Base-by-base conservation (phyloP, 2,797 vertebrate genomes). In the Adelosebastes latens region DNA sequence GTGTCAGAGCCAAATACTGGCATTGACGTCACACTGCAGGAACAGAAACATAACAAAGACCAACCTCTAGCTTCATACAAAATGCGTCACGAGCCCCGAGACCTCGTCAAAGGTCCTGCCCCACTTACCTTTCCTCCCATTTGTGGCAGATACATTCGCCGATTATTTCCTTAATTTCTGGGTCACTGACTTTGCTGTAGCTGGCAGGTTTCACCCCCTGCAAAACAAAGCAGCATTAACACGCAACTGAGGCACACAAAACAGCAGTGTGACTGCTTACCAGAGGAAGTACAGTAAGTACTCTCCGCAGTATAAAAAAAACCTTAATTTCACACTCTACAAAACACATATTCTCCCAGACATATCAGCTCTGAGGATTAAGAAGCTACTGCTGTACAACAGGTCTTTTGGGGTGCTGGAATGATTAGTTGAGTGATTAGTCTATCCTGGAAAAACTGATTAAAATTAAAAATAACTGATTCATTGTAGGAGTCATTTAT, bases 91-190 rank as follows among this genome's bases (percentile, higher is more conserved):
- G 29, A 39, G 49, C 34, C 11, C 3, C 0, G 52, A 73, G 55
- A 52, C 46, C 13, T 36, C 20, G 25, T 20, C 56, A 58, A 25
- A 76, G 22, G 8, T 77, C 39, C 7, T 12, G 58, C 11, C 52
- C 49, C 13, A 76, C 97, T 96, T 90, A 99, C 99, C 99, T 97
- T 92, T 99, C 98, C 88, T 99, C 97, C 94, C 97, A 97, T 85
- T 96, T 97, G 94, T 99, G 97, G 92, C 98, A 98, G 94, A 99
- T 99, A 81, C 99, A 99, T 88, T 99, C 98, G 6, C 98, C 98
- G 70, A 99, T 99, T 91, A 99, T 99, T 94, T 99, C 99, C 90
- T 99, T 99, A 73, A 99, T 98, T 95, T 99, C 99, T 69, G 98
- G 98, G 87, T 98, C 97, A 0, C 96, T 96, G 81, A 99, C 97